Percentiles rank a stretch among this genome's conserved stretches.
Conservation (phyloP, 2,797 vertebrate species). For the Yasuhikotakia modesta region DNA sequence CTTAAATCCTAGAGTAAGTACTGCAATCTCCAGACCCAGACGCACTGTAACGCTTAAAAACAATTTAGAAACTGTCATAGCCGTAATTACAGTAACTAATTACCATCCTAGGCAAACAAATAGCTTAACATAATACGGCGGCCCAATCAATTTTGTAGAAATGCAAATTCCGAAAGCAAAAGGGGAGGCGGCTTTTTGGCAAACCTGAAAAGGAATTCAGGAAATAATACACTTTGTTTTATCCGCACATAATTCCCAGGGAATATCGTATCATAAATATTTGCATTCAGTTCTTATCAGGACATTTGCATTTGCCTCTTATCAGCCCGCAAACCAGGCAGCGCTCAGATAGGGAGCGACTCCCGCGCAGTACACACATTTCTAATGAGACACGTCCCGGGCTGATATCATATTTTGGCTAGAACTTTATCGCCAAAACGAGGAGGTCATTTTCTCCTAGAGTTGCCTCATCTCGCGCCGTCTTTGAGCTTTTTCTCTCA, state of each 20-base stretch:
- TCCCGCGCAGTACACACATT: conserved; percentile 97
- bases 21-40: conserved; percentile 99
- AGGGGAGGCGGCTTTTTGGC: conserved; percentile 95
- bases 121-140: conserved; percentile 99
- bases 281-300: conserved; percentile 99
- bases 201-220: conserved; percentile 98
- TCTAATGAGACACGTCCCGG: conserved; percentile 99
- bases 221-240: conserved; percentile 99
- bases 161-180: conserved; percentile 97
- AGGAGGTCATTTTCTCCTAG: conserved; percentile 99
- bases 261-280: conserved; percentile 99
- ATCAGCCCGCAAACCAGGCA: conserved; percentile 98
- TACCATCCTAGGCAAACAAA: conserved; percentile 99
- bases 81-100: conserved; percentile 99
- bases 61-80: conserved; percentile 99
- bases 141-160: conserved; percentile 99
- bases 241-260: conserved; percentile 99
- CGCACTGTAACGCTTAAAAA: conserved; percentile 99
- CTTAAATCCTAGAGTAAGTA: conserved; percentile 99
- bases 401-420: conserved; percentile 99
- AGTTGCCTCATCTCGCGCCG: conserved; percentile 98
- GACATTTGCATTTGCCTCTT: conserved; percentile 99
- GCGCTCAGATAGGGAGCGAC: conserved; percentile 94
- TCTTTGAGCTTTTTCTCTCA: conserved; percentile 84
- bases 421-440: conserved; percentile 99